phyloP scores from a whole-genome alignment of 2,888 invertebrate species.

The Tanaodytes sp. region DNA sequence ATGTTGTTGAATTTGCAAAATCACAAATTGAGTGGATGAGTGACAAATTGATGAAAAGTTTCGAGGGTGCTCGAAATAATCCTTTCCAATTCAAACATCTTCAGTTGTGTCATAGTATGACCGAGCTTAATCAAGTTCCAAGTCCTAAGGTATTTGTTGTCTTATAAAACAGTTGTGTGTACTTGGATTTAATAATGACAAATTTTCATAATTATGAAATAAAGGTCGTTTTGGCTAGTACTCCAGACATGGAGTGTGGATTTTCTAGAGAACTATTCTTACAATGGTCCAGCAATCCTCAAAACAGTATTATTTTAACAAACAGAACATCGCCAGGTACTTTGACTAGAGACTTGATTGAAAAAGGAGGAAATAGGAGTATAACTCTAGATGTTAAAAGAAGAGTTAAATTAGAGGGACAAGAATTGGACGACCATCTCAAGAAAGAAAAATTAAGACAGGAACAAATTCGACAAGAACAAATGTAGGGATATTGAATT shows the following conservation, averaged over 20 bases:
- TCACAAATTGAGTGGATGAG: constrained; percentile 99
- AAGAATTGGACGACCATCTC: constrained; percentile 84
- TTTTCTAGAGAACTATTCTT: constrained; percentile 95
- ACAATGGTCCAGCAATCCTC: constrained; percentile 92
- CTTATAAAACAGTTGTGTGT: too few species aligned
- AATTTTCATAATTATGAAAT: too few species aligned
- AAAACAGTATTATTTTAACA: constrained; percentile 95
- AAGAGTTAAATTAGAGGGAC: constrained; percentile 83
- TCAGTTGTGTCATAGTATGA: constrained; percentile 93
- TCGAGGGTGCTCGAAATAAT: constrained; percentile 92
- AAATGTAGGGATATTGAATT: too few species aligned
- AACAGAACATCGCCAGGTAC: constrained; percentile 89
- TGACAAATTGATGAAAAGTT: constrained; percentile 94
- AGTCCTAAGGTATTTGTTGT: constrained; percentile 91
- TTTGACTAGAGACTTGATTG: constrained; percentile 84
- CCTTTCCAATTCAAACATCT: constrained; percentile 96
- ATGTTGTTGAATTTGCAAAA: constrained; percentile 98
- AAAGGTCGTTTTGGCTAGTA: constrained; percentile 92
- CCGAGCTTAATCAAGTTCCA: constrained; percentile 88
- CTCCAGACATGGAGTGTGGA: constrained; percentile 95
- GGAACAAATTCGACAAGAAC: constrained; percentile 72
- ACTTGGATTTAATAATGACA: too few species aligned
- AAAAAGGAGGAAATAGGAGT: constrained; percentile 82
- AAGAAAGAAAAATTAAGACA: constrained; percentile 78
- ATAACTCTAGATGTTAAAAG: constrained; percentile 82